Conservation (phyloP, 2,113 vertebrate genomes). For the Amblyornis subalaris region DNA sequence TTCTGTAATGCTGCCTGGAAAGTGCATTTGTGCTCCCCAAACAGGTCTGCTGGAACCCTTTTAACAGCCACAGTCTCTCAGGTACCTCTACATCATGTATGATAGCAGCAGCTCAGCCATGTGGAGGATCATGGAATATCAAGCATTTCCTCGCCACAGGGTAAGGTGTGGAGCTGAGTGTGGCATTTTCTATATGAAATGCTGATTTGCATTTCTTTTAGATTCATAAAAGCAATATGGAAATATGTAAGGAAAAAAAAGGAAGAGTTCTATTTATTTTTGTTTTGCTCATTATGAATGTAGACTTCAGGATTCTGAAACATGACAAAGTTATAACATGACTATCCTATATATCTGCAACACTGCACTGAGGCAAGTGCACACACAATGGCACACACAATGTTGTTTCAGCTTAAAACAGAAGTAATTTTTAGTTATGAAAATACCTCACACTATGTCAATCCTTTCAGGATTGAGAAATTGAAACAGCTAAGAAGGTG, state of each 20-base stretch:
- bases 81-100: neutral
- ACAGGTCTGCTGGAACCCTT: neutral
- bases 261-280: neutral
- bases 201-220: slow-evolving; percentile 1
- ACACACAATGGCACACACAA: neutral
- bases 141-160: neutral
- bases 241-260: neutral
- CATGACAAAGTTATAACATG: neutral
- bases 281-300: neutral
- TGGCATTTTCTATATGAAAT: neutral
- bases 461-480: neutral
- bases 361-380: neutral
- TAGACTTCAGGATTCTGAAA: neutral
- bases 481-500: neutral
- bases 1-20: neutral
- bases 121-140: neutral
- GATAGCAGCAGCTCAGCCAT: neutral
- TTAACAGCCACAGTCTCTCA: neutral
- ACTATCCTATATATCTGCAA: neutral
- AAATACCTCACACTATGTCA: neutral
- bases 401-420: neutral
- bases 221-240: neutral
- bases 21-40: neutral
- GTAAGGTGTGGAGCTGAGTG: neutral
- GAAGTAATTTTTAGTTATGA: neutral